Base-by-base conservation (phyloP, 2,888 invertebrate species). In the Antheraea yamamai region DNA sequence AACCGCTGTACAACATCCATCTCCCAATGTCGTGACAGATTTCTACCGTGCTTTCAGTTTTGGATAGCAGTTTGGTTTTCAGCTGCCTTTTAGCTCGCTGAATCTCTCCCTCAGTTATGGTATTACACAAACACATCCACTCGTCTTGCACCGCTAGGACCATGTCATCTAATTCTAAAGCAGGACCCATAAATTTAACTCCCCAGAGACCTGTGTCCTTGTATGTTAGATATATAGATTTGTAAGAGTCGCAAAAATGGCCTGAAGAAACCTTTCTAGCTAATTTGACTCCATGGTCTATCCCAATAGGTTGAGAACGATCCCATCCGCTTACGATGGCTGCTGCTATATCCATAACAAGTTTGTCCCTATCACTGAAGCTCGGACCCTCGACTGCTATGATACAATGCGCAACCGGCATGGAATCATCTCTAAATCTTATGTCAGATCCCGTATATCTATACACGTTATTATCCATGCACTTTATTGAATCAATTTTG, bases 171-270 rank as follows among this genome's bases (percentile, higher is more conserved):
- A 96, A 93, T 78, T 96, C 95, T 84, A 97, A 83, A 10, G 96
- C 96, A 78, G 97, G 96, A 74, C 96, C 96, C 2, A 98, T 96
- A 81, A 97, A 98, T 87, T 98, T 98, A 58, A 98, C 96, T 18
- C 99, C 99, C 98, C 99, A 99, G 2, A 99, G 95, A 20, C 99
- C 99, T 20, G 99, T 99, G 87, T 99, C 99, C 88, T 98, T 98
- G 94, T 99, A 99, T 89, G 98, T 98, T 4, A 99, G 98, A 91
- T 99, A 98, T 92, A 99, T 99, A 30, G 98, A 97, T 91, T 98
- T 98, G 95, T 98, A 99, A 78, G 98, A 97, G 88, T 99, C 98
- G 84, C 98, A 97, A 8, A 98, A 92, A 70, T 96, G 93, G 61
- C 94, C 95, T 74, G 96, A 95, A 14, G 97, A 97, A 52, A 96